A percentile compares a stretch with the other conserved stretches of the same genome.
Conservation (phyloP, 2,888 invertebrate genomes). For the Pyralis farinalis region DNA sequence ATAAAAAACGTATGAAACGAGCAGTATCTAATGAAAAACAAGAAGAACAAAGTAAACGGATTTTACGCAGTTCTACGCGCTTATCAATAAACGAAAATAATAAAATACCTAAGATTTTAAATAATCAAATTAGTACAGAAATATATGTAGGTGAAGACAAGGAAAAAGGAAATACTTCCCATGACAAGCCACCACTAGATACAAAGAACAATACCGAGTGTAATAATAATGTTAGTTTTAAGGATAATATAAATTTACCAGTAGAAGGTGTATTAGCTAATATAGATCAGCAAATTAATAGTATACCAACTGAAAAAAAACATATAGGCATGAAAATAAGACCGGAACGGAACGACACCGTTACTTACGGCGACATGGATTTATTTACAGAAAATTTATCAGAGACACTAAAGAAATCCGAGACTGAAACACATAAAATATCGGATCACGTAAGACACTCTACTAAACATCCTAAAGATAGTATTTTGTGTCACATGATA, state of each 20-base stretch:
- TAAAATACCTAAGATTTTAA: background rate
- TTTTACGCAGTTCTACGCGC: conserved; percentile 38
- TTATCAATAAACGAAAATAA: conserved; percentile 9
- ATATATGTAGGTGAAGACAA: background rate
- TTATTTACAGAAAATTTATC: conserved; percentile 26
- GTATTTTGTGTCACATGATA: conserved; percentile 52
- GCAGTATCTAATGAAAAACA: conserved; percentile 22
- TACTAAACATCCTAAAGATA: conserved; percentile 30
- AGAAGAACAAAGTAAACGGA: conserved; percentile 34
- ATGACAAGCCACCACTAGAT: no score
- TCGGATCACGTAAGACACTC: conserved; percentile 8
- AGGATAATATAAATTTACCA: no score
- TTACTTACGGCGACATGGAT: conserved; percentile 37
- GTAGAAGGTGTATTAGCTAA: no score
- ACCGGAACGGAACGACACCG: conserved; percentile 8
- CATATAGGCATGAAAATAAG: conserved; percentile 1
- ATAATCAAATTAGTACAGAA: conserved; percentile 1
- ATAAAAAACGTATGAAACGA: conserved; percentile 28
- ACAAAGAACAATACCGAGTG: no score
- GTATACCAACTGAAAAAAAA: background rate
- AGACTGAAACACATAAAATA: background rate
- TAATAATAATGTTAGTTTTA: no score
- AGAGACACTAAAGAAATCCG: no score
- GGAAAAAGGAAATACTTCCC: no score
- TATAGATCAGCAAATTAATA: background rate